phyloP scores from a whole-genome alignment of 2,113 vertebrate species.

The Microtus oregoni region DNA sequence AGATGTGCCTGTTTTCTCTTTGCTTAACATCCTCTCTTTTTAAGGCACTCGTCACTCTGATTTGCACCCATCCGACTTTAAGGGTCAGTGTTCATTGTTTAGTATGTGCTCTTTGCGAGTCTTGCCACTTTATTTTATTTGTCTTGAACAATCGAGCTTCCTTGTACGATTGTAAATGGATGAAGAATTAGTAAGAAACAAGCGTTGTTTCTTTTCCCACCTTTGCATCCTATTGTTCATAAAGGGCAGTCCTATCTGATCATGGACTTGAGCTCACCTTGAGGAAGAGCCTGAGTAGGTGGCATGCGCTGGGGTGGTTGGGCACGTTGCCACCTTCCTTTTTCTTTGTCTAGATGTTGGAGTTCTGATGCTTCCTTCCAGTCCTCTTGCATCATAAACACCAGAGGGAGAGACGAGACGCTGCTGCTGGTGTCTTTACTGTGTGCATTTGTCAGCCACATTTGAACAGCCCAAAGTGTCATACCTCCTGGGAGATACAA shows the following conservation, averaged over 20 bases:
- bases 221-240: not conserved
- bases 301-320: not conserved
- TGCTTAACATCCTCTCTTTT: not conserved
- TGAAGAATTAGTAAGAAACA: not conserved
- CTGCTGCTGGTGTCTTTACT: not conserved
- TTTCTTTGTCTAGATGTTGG: not conserved
- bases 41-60: not conserved
- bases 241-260: not conserved
- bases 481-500: not conserved
- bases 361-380: not conserved
- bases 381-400: conserved; percentile 5
- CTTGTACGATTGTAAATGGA: not conserved
- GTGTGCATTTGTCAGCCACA: not conserved
- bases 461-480: not conserved
- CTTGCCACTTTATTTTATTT: conserved; percentile 29
- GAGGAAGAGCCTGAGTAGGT: not conserved
- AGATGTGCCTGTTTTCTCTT: not conserved
- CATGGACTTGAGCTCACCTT: not conserved
- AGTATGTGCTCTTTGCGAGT: not conserved
- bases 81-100: conserved; percentile 1
- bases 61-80: not conserved
- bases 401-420: not conserved
- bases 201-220: not conserved
- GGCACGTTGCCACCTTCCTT: not conserved
- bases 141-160: not conserved